Evolutionary conservation across 2,888 invertebrate genomes (phyloP).

Genomic region (Rotaria magnacalcarata): DNA sequence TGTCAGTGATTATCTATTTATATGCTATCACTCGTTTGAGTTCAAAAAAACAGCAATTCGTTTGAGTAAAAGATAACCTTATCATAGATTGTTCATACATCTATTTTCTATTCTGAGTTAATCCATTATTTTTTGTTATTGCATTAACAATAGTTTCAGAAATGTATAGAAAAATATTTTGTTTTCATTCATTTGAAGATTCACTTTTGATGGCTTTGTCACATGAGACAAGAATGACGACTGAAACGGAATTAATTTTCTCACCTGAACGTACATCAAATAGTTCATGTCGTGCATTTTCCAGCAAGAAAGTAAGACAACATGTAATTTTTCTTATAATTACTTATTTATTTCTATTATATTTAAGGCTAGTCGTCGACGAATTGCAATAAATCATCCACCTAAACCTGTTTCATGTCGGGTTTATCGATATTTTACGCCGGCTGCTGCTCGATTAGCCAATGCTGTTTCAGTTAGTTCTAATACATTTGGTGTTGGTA

Average conservation of each 20-base stretch:
- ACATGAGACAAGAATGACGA: slow-evolving; percentile 14
- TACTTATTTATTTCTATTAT: neutral
- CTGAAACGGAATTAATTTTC: slow-evolving; percentile 25
- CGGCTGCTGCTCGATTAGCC: neutral
- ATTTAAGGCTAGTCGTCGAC: slow-evolving; percentile 16
- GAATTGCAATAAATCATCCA: neutral
- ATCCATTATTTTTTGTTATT: neutral
- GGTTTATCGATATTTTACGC: slow-evolving; percentile 16
- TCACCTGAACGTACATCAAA: slow-evolving; percentile 21
- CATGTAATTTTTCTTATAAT: neutral
- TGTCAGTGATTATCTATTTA: neutral
- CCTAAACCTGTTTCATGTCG: slow-evolving; percentile 31
- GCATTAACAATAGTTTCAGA: no score
- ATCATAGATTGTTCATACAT: neutral
- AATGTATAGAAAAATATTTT: neutral
- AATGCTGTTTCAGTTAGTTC: slow-evolving; percentile 23
- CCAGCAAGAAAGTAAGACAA: neutral
- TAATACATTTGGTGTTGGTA: slow-evolving; percentile 9
- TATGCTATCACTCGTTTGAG: neutral
- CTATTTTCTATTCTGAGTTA: neutral
- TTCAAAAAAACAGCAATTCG: neutral
- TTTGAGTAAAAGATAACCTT: neutral
- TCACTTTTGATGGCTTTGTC: neutral
- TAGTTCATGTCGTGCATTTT: neutral
- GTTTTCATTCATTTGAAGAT: neutral